These are phyloP conservation scores for Phataginus tetradactyla DNA, from an alignment of 2,797 vertebrate genomes.

Conservation along the genomic window DNA sequence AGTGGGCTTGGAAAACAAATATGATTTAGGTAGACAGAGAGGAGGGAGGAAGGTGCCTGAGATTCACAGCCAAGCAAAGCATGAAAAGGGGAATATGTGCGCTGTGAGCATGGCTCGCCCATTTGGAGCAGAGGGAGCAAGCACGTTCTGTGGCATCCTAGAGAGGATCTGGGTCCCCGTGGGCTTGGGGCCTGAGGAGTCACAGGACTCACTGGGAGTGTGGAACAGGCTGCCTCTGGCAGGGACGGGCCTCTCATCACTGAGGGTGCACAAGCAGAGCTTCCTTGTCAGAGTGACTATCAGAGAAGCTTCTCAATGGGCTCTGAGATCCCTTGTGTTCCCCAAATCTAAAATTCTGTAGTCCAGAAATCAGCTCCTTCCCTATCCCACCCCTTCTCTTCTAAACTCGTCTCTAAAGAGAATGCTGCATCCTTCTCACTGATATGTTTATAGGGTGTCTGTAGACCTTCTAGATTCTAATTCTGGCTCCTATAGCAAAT, in stretches of 20 bases:
- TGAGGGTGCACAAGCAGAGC: background rate
- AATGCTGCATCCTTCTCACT: background rate
- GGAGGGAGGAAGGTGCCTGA: background rate
- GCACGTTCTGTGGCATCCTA: background rate
- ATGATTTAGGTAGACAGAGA: background rate
- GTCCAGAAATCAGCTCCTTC: background rate
- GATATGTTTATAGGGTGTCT: background rate
- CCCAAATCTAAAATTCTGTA: background rate
- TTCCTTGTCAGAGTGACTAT: background rate
- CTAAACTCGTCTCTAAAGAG: background rate
- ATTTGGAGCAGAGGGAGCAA: background rate
- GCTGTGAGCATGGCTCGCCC: background rate
- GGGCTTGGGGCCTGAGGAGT: background rate
- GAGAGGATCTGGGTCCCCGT: background rate
- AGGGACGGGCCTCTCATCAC: background rate
- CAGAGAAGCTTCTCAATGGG: background rate
- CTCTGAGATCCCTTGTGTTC: background rate
- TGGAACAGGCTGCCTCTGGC: background rate
- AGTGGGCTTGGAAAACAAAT: background rate
- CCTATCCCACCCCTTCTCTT: background rate
- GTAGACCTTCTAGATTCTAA: background rate
- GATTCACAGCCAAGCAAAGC: background rate
- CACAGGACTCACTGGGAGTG: background rate
- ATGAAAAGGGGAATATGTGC: background rate
- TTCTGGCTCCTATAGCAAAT: background rate